Evolutionary conservation across 2,113 vertebrate genomes (phyloP), one percentile per base, ranked within the genome.

Genomic region (Notothenia rossii): DNA sequence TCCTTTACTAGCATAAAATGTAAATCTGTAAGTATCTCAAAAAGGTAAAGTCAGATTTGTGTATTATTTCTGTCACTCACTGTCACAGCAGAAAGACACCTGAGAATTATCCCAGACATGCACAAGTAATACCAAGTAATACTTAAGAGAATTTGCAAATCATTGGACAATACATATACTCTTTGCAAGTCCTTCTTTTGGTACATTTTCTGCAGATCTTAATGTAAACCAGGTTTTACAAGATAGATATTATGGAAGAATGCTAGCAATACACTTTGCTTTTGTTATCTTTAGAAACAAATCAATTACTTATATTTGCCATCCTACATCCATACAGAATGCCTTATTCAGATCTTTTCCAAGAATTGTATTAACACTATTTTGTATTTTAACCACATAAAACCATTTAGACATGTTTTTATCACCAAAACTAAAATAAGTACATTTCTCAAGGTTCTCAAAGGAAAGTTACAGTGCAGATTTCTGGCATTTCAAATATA

Each of bases 1-100:
- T 43, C 0, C 0, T 11, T 65, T 45, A 55, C 33, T 5, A 2
- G 55, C 60, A 53, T 15, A 69, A 13, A 61, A 68, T 72, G 55
- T 43, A 20, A 77, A 78, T 61, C 12, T 51, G 54, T 64, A 45
- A 14, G 15, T 25, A 50, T 61, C 29, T 60, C 3, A 20, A 50
- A 73, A 59, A 73, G 54, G 7, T 58, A 5, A 65, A 69, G 10
- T 63, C 40, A 72, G 33, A 85, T 71, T 65, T 68, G 50, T 59
- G 50, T 67, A n/a, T 33, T 71, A 46, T 65, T 59, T 67, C 18
- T 63, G 2, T 45, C 10, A 70, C 7, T 43, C 8, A n/a, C 25
- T 40, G 36, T 40, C 36, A 40, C 36, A 36, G 51, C 33, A 29
- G 33, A 62, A 36, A 49, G 5, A 55, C 3, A 25, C 29, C 5